Conservation (phyloP, 2,888 invertebrate genomes). For the Blastobasis lacticolella region DNA sequence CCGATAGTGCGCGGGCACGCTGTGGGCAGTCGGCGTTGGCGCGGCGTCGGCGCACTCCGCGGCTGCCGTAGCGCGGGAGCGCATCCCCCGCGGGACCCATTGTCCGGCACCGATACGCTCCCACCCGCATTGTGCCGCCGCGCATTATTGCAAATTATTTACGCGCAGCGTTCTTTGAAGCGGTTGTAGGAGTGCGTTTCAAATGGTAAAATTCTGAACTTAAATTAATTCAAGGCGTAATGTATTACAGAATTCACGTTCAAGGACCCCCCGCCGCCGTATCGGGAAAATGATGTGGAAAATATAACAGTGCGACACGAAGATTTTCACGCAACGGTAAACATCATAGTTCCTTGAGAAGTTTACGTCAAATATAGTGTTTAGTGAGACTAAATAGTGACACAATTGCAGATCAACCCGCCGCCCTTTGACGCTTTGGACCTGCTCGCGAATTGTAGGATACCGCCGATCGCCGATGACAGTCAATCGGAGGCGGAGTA, state of each 20-base stretch:
- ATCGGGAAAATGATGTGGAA: constrained; percentile 46
- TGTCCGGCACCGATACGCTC: constrained; percentile 30
- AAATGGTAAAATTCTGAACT: not conserved
- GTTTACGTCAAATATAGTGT: not conserved
- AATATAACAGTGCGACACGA: constrained; percentile 14
- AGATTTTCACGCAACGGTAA: constrained; percentile 4
- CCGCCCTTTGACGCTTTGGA: constrained; percentile 54
- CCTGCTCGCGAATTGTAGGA: constrained; percentile 53
- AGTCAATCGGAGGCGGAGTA: constrained; percentile 44
- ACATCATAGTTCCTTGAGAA: not conserved
- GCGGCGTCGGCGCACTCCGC: constrained; percentile 8
- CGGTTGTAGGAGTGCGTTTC: too few relatives aligned
- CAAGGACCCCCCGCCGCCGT: constrained; percentile 61
- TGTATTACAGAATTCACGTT: constrained; percentile 47
- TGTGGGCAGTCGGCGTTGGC: constrained; percentile 7
- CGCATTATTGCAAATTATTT: not conserved
- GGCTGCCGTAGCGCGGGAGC: constrained; percentile 25
- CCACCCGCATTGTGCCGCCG: constrained; percentile 39
- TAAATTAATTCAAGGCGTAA: constrained; percentile 17
- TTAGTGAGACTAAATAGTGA: not conserved
- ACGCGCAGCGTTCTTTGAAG: not conserved
- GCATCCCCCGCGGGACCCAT: constrained; percentile 35
- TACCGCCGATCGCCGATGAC: constrained; percentile 31
- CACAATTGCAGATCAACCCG: constrained; percentile 30
- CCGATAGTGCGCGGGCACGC: constrained; percentile 7